Evolutionary conservation across 2,888 invertebrate genomes (phyloP), one percentile per base, ranked within the genome.

Genomic region (Stenolophus ochropezus): DNA sequence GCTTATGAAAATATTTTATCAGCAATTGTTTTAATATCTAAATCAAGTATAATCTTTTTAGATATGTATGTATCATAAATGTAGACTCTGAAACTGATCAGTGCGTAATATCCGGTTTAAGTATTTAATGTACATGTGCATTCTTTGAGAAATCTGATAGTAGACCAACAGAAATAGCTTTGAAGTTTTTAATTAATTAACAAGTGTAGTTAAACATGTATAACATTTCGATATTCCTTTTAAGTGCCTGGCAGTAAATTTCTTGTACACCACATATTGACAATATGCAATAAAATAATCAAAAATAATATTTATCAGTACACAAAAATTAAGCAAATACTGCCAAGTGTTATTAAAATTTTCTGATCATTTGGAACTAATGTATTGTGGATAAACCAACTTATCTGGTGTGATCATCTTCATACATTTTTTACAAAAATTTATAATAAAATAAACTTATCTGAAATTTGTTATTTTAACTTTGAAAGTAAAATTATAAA

Each of bases 381-480:
- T 75, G 75, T 75, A 75, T 53, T 75, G 33, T 75, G 53, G 53
- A 75, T 18, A 53, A 53, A 75, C 51, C 27, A 75, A 75, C 75
- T 53, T 75, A 47, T 51, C 53, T 75, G 51, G 75, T 75, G 75
- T 75, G 75, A 75, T 77, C 65, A 77, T 47, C 53, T 80, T 80
- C 71, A 73, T 79, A 79, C 79, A 69, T 79, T 79, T 73, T n/a
- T 80, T 80, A 80, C 71, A 56, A 80, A 80, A 71, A 73, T 79
- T 73, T 80, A 53, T 80, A 80, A 80, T 73, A 73, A 71, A 80
- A 80, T 53, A 42, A 61, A 42, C 51, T 47, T 77, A 80, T 27
- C n/a, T 56, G 47, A 80, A 80, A 53, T 56, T 73, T 73, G 73
- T 53, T 58, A 81, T 74, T 61, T 65, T 58, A 58, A 71, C 42